Percentiles rank a stretch among this genome's conserved stretches.
Evolutionary conservation across 2,113 vertebrate genomes (phyloP).

Genomic region (Forbesichthys agassizii): DNA sequence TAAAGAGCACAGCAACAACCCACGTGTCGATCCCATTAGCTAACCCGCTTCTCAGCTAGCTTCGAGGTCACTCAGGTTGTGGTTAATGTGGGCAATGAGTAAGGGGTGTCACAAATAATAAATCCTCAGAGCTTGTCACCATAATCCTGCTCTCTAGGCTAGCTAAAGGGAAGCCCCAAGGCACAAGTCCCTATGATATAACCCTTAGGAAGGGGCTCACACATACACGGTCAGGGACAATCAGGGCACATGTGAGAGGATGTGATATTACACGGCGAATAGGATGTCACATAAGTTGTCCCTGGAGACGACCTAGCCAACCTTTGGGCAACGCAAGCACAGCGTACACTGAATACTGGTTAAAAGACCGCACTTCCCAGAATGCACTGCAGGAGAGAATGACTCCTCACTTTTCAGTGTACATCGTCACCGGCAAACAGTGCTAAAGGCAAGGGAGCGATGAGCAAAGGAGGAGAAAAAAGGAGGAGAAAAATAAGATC

Average conservation of each 20-base stretch:
- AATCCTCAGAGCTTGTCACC: not conserved
- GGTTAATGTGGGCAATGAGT: not conserved
- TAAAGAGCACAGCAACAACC: not conserved
- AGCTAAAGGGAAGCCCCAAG: not conserved
- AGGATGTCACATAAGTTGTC: too few relatives aligned
- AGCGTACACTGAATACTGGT: too few relatives aligned
- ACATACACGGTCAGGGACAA: not conserved
- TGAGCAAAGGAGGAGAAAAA: not conserved
- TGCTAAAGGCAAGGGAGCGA: not conserved
- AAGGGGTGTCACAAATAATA: not conserved
- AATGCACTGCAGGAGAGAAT: conserved; percentile 8
- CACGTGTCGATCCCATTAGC: not conserved
- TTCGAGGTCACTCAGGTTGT: too few relatives aligned
- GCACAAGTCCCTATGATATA: too few relatives aligned
- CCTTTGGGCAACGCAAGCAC: too few relatives aligned
- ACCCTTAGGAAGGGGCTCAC: not conserved
- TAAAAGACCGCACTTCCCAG: conserved; percentile 8
- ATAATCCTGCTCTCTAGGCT: not conserved
- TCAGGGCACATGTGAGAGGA: not conserved
- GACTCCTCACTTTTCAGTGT: not conserved
- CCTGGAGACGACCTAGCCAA: too few relatives aligned
- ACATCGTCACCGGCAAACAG: conserved; percentile 26
- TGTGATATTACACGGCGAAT: too few relatives aligned
- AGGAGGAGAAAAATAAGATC: not conserved
- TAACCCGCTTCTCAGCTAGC: too few relatives aligned